Conservation (phyloP, 2,797 vertebrate species). For the Phoebastria nigripes region DNA sequence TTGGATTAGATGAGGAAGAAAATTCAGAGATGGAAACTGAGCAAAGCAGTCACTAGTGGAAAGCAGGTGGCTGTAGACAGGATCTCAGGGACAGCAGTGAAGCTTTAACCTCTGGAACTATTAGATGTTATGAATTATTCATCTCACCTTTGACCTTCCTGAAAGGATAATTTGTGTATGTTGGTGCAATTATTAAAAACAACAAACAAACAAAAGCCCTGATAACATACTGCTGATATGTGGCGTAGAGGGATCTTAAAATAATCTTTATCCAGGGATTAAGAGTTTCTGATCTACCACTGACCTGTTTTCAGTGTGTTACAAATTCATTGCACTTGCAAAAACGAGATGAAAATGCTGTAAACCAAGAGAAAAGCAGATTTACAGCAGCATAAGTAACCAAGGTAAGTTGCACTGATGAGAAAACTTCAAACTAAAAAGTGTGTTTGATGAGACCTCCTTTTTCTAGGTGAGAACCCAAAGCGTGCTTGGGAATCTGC, state of each 20-base stretch:
- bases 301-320: constrained; percentile 66
- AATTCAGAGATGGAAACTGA: neutral
- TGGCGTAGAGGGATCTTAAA: constrained; percentile 39
- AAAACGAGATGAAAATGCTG: constrained; percentile 10
- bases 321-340: constrained; percentile 30
- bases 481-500: neutral
- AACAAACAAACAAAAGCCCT: neutral
- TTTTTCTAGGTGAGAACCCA: neutral
- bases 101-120: neutral
- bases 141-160: neutral
- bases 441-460: neutral
- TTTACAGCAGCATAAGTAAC: neutral
- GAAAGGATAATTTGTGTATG: neutral
- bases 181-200: constrained; percentile 6
- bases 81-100: neutral
- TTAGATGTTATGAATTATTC: neutral
- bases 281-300: constrained; percentile 59
- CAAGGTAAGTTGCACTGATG: neutral
- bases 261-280: constrained; percentile 72
- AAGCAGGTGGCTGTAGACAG: neutral
- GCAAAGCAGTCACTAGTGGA: neutral
- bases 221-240: neutral
- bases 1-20: neutral
- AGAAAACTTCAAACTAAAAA: neutral
- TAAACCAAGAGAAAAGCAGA: constrained; percentile 14